Evolutionary conservation across 2,797 vertebrate genomes (phyloP).

Genomic region (Sebastes umbrosus): DNA sequence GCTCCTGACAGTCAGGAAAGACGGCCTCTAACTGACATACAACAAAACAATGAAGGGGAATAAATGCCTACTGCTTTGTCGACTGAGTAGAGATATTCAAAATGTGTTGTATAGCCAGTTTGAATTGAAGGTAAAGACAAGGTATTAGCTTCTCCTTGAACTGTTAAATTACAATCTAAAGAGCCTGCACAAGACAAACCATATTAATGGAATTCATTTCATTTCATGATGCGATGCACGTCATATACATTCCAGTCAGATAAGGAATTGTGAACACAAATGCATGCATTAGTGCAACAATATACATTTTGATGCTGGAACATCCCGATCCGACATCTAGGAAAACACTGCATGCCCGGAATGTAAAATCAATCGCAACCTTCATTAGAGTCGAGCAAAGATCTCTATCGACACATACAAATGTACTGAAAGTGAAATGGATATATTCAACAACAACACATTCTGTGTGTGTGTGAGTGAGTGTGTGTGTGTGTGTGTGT

Average conservation of each 20-base stretch:
- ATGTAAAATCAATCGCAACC: conserved; percentile 73
- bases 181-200: neutral
- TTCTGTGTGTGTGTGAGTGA: conserved; percentile 15
- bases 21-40: conserved; percentile 15
- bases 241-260: conserved; percentile 36
- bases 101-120: neutral
- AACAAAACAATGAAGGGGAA: conserved; percentile 36
- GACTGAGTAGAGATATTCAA: neutral
- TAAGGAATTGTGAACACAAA: conserved; percentile 22
- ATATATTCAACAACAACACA: conserved; percentile 57
- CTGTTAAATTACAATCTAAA: neutral
- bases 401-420: conserved; percentile 65
- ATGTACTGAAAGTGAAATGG: conserved; percentile 66
- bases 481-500: neutral
- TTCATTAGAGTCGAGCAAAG: conserved; percentile 64
- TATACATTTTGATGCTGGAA: conserved; percentile 60
- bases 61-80: conserved; percentile 1
- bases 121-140: neutral
- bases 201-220: neutral
- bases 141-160: neutral
- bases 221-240: neutral
- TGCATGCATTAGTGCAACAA: conserved; percentile 50
- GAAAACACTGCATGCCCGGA: conserved; percentile 64
- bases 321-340: conserved; percentile 30
- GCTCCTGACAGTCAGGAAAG: conserved; percentile 34